Evolutionary conservation across 2,888 invertebrate species (phyloP), one percentile per base, ranked within the genome.

Genomic region (Pseudeuparius sepicola): DNA sequence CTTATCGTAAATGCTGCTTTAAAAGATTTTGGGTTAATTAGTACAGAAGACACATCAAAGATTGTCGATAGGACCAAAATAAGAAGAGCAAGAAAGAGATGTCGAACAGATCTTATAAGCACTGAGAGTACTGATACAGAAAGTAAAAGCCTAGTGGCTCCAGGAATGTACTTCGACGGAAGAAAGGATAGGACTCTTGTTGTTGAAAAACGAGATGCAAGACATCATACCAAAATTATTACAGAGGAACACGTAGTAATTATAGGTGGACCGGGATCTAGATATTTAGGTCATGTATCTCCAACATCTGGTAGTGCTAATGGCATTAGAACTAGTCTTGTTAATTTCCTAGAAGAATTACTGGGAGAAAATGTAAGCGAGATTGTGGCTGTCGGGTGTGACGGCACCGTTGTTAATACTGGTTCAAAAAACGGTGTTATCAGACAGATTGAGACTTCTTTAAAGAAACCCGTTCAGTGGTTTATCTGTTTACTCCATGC

Each of bases 391-490:
- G 34, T 38, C 16, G 44, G 48, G 17, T 49, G 45, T 37, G 48
- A 48, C 24, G 47, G 47, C 16, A 50, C 50, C 10, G 43, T 41
- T 23, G 42, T 47, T n/a, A 49, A 48, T 36, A 41, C 45, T 24
- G 47, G 46, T 6, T 37, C 36, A 29, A 37, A 40, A 18, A 35
- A 42, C 11, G 48, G 48, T 13, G 33, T 50, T 12, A 48, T 48
- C 32, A 35, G 42, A 20, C 31, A 40, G 25, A 30, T 47, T 25
- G 42, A 50, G 39, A 29, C 26, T 37, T 16, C 40, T 15, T 23
- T 43, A 20, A 37, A 39, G 25, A 41, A 37, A 39, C 45, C 43
- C 9, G 37, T 48, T 32, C 46, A 49, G 31, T 50, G 50, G 45
- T 36, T 43, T 36, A n/a, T n/a, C n/a, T n/a, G n/a, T n/a, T n/a